A percentile compares a stretch with the other conserved stretches of the same genome.
Evolutionary conservation across 2,888 invertebrate species (phyloP).

Genomic region (Pherbina coryleti): DNA sequence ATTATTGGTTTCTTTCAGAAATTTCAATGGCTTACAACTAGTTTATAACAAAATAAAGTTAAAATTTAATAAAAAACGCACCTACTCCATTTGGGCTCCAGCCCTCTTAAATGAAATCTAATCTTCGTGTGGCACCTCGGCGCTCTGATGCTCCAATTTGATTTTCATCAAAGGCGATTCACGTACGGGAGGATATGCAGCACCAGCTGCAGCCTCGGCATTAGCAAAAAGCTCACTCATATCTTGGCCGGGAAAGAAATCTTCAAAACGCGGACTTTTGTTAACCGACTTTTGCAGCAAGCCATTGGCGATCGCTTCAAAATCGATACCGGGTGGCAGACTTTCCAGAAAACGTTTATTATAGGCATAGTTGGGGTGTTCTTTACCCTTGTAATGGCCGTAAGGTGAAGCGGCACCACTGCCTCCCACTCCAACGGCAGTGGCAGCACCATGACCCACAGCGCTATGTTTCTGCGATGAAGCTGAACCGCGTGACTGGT

Average conservation of each 20-base stretch:
- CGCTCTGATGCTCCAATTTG: constrained; percentile 65
- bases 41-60: neutral
- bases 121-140: constrained; percentile 66
- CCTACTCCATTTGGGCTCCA: too few relatives aligned
- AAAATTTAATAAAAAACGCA: neutral
- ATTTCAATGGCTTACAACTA: constrained; percentile 9
- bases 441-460: neutral
- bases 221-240: constrained; percentile 63
- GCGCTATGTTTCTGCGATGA: constrained; percentile 32
- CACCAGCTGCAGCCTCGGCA: constrained; percentile 50
- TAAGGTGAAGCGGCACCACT: constrained; percentile 53
- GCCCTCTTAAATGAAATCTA: constrained; percentile 49
- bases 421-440: neutral
- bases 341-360: constrained; percentile 66
- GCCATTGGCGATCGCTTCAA: constrained; percentile 66
- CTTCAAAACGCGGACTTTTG: constrained; percentile 67
- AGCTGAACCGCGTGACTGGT: constrained; percentile 60
- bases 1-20: constrained; percentile 30
- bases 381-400: constrained; percentile 60
- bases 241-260: constrained; percentile 65
- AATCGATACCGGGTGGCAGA: constrained; percentile 66
- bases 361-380: constrained; percentile 62
- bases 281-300: constrained; percentile 66
- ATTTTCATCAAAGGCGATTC: constrained; percentile 66
- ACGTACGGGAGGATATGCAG: constrained; percentile 56